phyloP scores from a whole-genome alignment of 2,888 invertebrate genomes.

The Agonopterix heracliana region DNA sequence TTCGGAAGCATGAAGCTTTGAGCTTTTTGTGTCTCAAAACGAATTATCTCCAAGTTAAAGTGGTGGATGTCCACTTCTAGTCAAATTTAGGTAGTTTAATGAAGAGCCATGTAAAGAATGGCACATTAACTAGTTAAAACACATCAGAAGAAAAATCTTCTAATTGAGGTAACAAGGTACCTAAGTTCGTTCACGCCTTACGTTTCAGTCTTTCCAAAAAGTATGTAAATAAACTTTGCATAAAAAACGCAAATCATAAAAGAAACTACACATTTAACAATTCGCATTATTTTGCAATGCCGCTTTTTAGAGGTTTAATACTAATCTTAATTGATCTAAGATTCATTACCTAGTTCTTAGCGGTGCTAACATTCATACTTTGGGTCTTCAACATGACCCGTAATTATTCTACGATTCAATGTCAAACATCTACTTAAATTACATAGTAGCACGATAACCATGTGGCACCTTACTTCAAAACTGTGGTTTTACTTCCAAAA shows the following conservation, averaged over 20 bases:
- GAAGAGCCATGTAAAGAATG: slow-evolving; percentile 23
- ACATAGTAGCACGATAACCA: slow-evolving; percentile 23
- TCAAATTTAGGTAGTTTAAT: slow-evolving; percentile 23
- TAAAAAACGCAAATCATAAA: slow-evolving; percentile 18
- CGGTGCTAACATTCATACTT: slow-evolving; percentile 21
- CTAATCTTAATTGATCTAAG: slow-evolving; percentile 29
- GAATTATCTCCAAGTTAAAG: not conserved
- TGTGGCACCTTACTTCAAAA: slow-evolving; percentile 45
- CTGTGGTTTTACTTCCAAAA: not conserved
- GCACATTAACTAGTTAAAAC: slow-evolving; percentile 21
- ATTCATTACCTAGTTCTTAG: slow-evolving; percentile 24
- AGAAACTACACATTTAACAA: slow-evolving; percentile 19
- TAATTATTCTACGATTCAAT: slow-evolving; percentile 2
- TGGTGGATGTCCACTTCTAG: slow-evolving; percentile 16
- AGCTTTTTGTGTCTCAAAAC: slow-evolving; percentile 25
- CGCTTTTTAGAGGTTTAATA: not conserved
- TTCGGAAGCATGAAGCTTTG: slow-evolving; percentile 15
- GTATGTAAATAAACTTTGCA: slow-evolving; percentile 27
- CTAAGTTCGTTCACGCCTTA: slow-evolving; percentile 20
- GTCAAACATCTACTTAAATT: slow-evolving; percentile 26
- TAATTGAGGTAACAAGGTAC: slow-evolving; percentile 16
- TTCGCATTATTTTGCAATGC: slow-evolving; percentile 12
- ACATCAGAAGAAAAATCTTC: slow-evolving; percentile 1
- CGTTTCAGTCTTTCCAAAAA: slow-evolving; percentile 44
- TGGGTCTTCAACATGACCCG: not conserved